phyloP scores from a whole-genome alignment of 2,113 vertebrate genomes.

The Macaca nemestrina region DNA sequence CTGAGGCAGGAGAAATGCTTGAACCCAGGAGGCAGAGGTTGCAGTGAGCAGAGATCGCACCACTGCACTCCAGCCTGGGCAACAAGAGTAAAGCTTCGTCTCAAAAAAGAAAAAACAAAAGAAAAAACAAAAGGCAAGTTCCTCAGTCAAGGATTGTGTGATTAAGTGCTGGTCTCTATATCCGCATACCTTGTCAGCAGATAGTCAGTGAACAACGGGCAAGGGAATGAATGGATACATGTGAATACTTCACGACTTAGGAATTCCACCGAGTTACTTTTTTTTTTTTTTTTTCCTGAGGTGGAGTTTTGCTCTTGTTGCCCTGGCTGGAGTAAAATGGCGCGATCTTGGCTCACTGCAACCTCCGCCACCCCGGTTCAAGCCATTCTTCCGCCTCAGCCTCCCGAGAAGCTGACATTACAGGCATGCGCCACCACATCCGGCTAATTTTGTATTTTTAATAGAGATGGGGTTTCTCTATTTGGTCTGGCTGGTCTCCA shows the following conservation, averaged over 20 bases:
- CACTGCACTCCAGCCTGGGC: not conserved
- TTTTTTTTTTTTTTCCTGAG: not conserved
- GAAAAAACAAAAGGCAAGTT: not conserved
- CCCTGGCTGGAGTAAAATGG: too few species aligned
- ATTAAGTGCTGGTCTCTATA: fast-evolving
- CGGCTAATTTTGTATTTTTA: too few species aligned
- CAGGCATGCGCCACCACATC: too few species aligned
- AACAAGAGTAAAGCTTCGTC: not conserved
- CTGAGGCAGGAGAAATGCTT: not conserved
- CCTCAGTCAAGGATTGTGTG: not conserved
- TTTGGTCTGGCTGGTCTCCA: too few species aligned
- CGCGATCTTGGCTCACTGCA: fast-evolving
- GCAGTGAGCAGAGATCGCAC: not conserved
- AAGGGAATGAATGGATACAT: too few species aligned
- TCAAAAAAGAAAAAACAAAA: not conserved
- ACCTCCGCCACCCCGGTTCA: too few species aligned
- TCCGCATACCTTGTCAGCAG: fast-evolving
- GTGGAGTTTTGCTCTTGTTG: too few species aligned
- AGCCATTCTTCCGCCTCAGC: too few species aligned
- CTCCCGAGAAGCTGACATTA: too few species aligned
- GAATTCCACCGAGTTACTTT: not conserved
- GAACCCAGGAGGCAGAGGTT: not conserved
- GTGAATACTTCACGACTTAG: too few species aligned
- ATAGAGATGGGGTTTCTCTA: too few species aligned
- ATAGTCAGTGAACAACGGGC: fast-evolving